A percentile compares a stretch with the other conserved stretches of the same genome.
Evolutionary conservation across 2,113 vertebrate genomes (phyloP).

Genomic region (Oreochromis tanganicae): DNA sequence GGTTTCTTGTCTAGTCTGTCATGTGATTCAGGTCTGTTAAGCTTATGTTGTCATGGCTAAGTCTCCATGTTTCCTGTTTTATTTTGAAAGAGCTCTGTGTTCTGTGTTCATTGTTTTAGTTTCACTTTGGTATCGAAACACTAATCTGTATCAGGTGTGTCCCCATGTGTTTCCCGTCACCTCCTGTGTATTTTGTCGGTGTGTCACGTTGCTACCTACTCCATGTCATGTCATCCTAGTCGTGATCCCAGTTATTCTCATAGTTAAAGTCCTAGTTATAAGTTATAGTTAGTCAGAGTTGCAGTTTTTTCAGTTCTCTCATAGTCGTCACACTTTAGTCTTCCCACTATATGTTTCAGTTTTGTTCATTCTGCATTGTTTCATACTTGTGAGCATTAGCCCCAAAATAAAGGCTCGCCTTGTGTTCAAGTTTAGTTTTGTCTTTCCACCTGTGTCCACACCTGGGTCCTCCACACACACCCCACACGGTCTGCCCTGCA

Average conservation of each 20-base stretch:
- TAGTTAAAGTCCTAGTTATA: not conserved
- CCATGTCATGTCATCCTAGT: not conserved
- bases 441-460: fast-evolving
- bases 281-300: fast-evolving
- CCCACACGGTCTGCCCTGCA: not conserved
- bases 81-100: not conserved
- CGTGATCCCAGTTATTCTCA: fast-evolving
- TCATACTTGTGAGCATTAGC: not conserved
- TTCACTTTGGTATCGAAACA: not conserved
- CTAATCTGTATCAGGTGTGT: not conserved
- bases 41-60: not conserved
- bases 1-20: not conserved
- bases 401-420: not conserved
- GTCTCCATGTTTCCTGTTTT: not conserved
- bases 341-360: not conserved
- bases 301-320: not conserved
- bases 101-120: not conserved
- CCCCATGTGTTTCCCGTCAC: not conserved
- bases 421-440: not conserved
- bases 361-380: not conserved
- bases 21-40: not conserved
- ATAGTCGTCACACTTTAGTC: not conserved
- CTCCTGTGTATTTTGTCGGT: not conserved
- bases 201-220: not conserved
- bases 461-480: not conserved